Evolutionary conservation across 2,797 vertebrate genomes (phyloP).

Genomic region (Harpagifer antarcticus): DNA sequence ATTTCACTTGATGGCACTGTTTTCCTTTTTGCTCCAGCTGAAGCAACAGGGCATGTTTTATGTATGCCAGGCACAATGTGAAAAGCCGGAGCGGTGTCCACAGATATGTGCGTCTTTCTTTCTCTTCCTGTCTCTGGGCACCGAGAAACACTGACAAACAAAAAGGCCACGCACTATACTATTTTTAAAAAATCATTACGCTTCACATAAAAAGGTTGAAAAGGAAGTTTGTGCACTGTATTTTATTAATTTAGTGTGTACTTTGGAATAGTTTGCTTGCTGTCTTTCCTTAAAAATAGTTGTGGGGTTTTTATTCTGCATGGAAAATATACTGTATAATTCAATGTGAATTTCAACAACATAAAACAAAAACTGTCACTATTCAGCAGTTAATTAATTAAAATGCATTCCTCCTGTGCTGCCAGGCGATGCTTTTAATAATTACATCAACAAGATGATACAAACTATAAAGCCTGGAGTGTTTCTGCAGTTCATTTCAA

Average conservation of each 20-base stretch:
- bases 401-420: constrained; percentile 92
- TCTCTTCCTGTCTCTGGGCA: constrained; percentile 68
- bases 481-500: constrained; percentile 93
- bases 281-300: constrained; percentile 4
- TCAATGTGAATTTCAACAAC: constrained; percentile 69
- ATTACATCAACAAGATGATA: constrained; percentile 93
- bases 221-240: constrained; percentile 40
- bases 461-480: constrained; percentile 90
- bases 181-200: constrained; percentile 27
- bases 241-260: constrained; percentile 41
- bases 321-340: constrained; percentile 70
- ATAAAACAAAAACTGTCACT: constrained; percentile 77
- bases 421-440: constrained; percentile 92
- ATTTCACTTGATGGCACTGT: constrained; percentile 99
- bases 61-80: constrained; percentile 79
- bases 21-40: constrained; percentile 92
- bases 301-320: constrained; percentile 41
- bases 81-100: constrained; percentile 71
- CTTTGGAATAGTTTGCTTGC: constrained; percentile 27
- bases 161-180: constrained; percentile 48
- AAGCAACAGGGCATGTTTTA: constrained; percentile 86
- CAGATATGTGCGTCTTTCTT: constrained; percentile 53
- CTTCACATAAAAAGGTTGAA: constrained; percentile 49
- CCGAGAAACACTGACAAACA: constrained; percentile 58
- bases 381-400: constrained; percentile 92